Base-by-base conservation (phyloP, 2,888 invertebrate genomes). In the Drosophila monieri region DNA sequence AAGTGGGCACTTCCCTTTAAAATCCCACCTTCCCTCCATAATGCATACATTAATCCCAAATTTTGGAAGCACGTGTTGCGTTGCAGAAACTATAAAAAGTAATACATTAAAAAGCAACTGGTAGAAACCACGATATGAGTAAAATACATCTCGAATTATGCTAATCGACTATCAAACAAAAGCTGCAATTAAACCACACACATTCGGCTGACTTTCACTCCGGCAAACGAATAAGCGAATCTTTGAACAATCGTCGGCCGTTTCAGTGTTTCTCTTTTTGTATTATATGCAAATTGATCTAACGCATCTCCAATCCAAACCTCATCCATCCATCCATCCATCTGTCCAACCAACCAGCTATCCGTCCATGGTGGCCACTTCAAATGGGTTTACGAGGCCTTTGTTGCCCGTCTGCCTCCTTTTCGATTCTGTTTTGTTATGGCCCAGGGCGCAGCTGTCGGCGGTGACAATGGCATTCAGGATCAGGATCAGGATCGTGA, bases 231-330 rank as follows among this genome's bases (percentile, higher is more conserved):
- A 21, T 54, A 54, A 30, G 60, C 60, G 39, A 60, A 60, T 60
- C 60, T 60, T 18, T 23, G 53, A 72, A 65, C 54, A 47, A 66
- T 67, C 49, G 37, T 39, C 48, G 48, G 67, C 41, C 57, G 66
- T 52, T 65, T 64, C 32, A 51, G 55, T 84, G 71, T 76, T 81
- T 81, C 71, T 70, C 74, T 77, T 77, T 69, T 77, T 70, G 62
- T 56, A 76, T 81, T 76, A 79, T 85, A 81, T 81, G 80, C 83
- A 77, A 81, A 81, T 85, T 73, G 47, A 47, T 53, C 46, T 39
- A 56, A 56, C 37, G 67, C 56, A 61, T 60, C 47, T 47, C 37
- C 9, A 37, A 43, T 9, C 60, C 60, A 3, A 30, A 18, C 18
- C 30, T 6, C n/a, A 49, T 41, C 37, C 56, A 39, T 37, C 9